Evolutionary conservation across 2,888 invertebrate genomes (phyloP), one percentile per base, ranked within the genome.

Genomic region (Blera fallax): DNA sequence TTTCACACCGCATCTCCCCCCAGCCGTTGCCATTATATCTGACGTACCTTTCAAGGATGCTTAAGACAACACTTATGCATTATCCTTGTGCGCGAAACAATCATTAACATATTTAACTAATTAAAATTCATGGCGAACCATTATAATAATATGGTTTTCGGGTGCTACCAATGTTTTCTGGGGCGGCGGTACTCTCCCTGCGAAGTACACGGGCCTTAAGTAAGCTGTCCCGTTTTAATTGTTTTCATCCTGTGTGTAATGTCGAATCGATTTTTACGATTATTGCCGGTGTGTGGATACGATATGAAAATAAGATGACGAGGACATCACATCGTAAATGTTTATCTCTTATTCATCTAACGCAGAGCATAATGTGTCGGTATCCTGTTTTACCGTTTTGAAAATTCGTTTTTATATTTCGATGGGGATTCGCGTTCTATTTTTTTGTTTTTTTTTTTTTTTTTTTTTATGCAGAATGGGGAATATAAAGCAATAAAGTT

Each of bases 71-170:
- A 69, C 40, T 52, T 43, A 56, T 69, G 69, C 69, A 69, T 56
- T 43, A 56, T 69, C 54, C 69, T 69, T 16, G 54, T 18, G 54
- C 43, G 43, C 14, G 27, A 69, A 54, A 32, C 43, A 54, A 56
- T 54, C 69, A 69, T 43, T 43, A 69, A 69, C 69, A 69, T 52
- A 54, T 43, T 69, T 54, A 43, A 56, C 69, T 69, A 43, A 69
- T 69, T 69, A 43, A 69, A 69, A 69, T 69, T 69, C 69, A 69
- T 69, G 18, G 27, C 10, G 27, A 43, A 43, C 18, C 27, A 56
- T 69, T 69, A 54, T 69, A 52, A 40, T 69, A 40, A 40, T 54
- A 54, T 37, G 40, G 40, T 69, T 69, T 40, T 43, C 40, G 27
- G 60, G 14, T 60, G 43, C 14, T 40, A 3, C 27, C 21, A 21